A percentile compares a stretch with the other conserved stretches of the same genome.
Conservation (phyloP, 1,140 invertebrate genomes). For the Drosophila seguyi region DNA sequence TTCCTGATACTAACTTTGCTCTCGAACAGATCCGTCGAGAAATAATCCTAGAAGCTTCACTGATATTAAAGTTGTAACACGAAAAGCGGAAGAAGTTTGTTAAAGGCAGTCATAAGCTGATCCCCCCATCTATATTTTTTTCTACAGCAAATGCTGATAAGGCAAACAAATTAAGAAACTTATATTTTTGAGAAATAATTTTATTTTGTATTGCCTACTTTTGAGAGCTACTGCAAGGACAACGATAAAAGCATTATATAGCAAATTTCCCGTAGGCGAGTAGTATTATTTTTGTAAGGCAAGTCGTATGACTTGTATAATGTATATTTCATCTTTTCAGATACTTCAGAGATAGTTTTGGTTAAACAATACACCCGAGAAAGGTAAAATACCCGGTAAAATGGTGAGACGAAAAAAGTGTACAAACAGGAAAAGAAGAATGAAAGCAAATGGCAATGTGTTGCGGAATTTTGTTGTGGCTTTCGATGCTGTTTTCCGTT, state of each 20-base stretch:
- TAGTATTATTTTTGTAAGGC: neutral
- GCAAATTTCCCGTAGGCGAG: neutral
- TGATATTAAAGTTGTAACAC: neutral
- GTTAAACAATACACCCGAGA: neutral
- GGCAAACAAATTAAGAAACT: too few species aligned
- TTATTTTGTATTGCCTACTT: conserved; percentile 23
- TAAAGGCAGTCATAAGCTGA: neutral
- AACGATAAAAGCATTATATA: neutral
- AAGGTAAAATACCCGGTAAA: conserved; percentile 1
- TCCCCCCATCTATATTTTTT: neutral
- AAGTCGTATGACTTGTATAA: too few species aligned
- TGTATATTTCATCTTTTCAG: neutral
- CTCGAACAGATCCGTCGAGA: neutral
- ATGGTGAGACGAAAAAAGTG: conserved; percentile 4
- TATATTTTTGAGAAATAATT: too few species aligned
- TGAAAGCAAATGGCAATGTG: conserved; percentile 72
- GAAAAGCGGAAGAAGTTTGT: neutral
- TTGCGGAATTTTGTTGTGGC: conserved; percentile 75
- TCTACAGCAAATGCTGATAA: too few species aligned
- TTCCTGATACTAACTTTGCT: too few species aligned
- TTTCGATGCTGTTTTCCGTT: conserved; percentile 52
- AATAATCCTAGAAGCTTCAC: neutral
- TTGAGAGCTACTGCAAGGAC: conserved; percentile 13
- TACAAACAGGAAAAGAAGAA: conserved; percentile 40
- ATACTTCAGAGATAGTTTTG: neutral